These are phyloP conservation scores for Antheraea yamamai DNA, from an alignment of 2,888 invertebrate genomes.

Conservation along the genomic window DNA sequence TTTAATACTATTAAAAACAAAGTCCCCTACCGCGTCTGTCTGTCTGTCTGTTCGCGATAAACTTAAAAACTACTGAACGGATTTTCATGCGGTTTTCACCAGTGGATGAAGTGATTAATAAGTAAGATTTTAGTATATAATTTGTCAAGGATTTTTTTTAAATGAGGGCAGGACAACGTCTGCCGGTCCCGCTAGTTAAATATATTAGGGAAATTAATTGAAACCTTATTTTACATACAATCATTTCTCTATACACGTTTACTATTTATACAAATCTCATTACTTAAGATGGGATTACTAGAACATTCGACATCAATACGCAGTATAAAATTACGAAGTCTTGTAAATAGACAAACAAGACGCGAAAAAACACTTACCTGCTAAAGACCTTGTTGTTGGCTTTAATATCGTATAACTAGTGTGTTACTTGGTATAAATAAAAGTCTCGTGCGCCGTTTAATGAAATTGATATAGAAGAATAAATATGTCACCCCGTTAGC, in stretches of 20 bases:
- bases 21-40: too few relatives aligned
- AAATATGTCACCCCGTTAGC: constrained; percentile 74
- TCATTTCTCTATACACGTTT: neutral
- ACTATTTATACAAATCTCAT: constrained; percentile 1
- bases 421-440: constrained; percentile 57
- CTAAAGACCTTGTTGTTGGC: constrained; percentile 53
- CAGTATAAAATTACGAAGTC: neutral
- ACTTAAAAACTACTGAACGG: too few relatives aligned
- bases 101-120: too few relatives aligned
- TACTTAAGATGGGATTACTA: neutral
- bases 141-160: too few relatives aligned
- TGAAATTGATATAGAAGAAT: constrained; percentile 67
- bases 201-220: neutral
- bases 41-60: too few relatives aligned
- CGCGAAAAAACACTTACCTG: constrained; percentile 38
- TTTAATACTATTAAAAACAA: too few relatives aligned
- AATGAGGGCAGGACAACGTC: too few relatives aligned
- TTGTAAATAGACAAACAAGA: constrained; percentile 28
- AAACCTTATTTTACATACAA: neutral
- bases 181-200: too few relatives aligned
- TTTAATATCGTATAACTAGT: constrained; percentile 51
- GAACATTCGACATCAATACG: neutral
- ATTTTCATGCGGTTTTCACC: too few relatives aligned
- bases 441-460: constrained; percentile 62
- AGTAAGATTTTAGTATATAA: too few relatives aligned